phyloP scores from a whole-genome alignment of 2,797 vertebrate species.

The Tragopan temminckii region DNA sequence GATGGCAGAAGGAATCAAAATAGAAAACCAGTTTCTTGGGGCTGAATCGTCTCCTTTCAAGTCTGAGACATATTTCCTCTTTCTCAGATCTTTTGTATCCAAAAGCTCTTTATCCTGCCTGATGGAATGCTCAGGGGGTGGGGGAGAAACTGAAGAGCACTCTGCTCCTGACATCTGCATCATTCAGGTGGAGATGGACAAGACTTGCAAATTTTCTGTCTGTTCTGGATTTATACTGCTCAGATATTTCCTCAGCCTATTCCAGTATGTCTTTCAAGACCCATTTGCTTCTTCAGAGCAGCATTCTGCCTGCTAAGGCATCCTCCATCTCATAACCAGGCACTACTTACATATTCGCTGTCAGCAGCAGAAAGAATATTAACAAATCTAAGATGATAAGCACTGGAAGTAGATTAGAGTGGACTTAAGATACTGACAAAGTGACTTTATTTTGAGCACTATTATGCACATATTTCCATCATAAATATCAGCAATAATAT shows the following conservation, averaged over 20 bases:
- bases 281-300: background rate
- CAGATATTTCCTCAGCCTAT: background rate
- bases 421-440: background rate
- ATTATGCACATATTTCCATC: background rate
- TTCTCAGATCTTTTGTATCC: constrained; percentile 31
- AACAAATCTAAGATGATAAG: background rate
- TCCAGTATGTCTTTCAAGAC: accelerated
- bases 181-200: background rate
- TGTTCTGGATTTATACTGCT: background rate
- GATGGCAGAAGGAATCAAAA: constrained; percentile 62
- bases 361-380: background rate
- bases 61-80: constrained; percentile 64
- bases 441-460: background rate
- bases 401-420: background rate
- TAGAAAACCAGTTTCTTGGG: constrained; percentile 51
- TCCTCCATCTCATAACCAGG: background rate
- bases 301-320: background rate
- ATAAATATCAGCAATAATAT: background rate
- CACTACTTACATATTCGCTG: background rate
- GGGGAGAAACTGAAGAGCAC: background rate
- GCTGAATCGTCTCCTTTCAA: constrained; percentile 34
- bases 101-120: constrained; percentile 6
- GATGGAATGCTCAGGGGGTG: background rate
- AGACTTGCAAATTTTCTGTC: background rate
- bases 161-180: background rate